Conservation (phyloP, 2,797 vertebrate species). For the Avahi laniger region DNA sequence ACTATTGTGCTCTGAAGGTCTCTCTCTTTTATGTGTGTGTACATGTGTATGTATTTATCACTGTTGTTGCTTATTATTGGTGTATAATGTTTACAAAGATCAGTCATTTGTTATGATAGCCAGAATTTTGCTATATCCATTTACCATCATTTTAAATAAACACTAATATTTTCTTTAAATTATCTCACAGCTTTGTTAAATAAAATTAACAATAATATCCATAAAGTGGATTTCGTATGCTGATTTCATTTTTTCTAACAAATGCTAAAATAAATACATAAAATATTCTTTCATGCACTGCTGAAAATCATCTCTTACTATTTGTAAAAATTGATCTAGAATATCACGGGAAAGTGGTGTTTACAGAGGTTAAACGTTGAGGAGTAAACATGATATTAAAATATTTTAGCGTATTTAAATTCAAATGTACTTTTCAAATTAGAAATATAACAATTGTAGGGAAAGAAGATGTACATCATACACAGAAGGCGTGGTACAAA, state of each 20-base stretch:
- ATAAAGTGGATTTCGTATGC: background rate
- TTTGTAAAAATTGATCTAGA: background rate
- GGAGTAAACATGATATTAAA: background rate
- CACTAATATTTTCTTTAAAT: background rate
- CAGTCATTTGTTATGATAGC: background rate
- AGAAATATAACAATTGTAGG: background rate
- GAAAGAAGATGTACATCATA: background rate
- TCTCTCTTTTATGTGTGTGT: background rate
- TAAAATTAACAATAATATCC: background rate
- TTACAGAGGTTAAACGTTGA: background rate
- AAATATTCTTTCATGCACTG: background rate
- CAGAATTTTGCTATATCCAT: background rate
- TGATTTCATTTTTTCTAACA: slow-evolving; percentile 38
- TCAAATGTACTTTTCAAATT: slow-evolving; percentile 3
- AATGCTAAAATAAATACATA: background rate
- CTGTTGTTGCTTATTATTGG: background rate
- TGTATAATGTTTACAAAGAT: background rate
- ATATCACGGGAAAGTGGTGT: background rate
- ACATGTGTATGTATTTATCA: background rate
- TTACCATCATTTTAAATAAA: background rate
- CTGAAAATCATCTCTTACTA: background rate
- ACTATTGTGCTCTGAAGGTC: background rate
- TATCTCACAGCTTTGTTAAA: background rate
- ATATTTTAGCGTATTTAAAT: background rate
- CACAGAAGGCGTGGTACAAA: background rate